Conservation (phyloP, 2,888 invertebrate genomes). For the Philhelius pedissequus region DNA sequence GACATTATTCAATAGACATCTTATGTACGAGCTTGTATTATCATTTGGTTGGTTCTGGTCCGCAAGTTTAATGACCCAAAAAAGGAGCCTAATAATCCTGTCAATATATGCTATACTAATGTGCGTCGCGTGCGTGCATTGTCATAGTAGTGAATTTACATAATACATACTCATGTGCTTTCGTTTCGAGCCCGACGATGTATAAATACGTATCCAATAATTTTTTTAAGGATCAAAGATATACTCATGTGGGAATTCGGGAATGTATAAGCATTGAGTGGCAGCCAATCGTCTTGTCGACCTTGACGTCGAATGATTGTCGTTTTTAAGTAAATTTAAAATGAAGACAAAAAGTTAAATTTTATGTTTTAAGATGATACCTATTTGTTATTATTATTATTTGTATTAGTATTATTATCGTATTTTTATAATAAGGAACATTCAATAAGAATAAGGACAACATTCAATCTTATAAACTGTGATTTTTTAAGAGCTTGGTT, state of each 20-base stretch:
- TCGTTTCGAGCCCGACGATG: background rate
- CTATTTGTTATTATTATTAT: no score
- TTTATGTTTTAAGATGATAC: no score
- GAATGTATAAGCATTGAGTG: background rate
- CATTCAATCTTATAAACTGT: no score
- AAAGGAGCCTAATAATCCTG: background rate
- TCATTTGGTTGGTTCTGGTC: background rate
- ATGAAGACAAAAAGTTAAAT: no score
- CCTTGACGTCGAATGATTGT: background rate
- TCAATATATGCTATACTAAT: background rate
- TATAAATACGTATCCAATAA: background rate
- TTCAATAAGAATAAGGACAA: no score
- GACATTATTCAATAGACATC: background rate
- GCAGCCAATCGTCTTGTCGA: background rate
- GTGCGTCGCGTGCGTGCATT: no score
- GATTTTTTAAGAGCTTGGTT: no score
- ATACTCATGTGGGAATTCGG: background rate
- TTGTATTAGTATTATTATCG: no score
- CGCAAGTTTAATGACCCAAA: background rate
- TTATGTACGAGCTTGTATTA: background rate
- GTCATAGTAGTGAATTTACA: background rate
- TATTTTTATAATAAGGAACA: no score
- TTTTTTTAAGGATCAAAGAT: slow-evolving; percentile 2
- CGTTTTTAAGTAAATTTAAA: background rate
- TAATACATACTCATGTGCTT: background rate